Evolutionary conservation across 2,113 vertebrate species (phyloP).

Genomic region (Mustelus asterias): DNA sequence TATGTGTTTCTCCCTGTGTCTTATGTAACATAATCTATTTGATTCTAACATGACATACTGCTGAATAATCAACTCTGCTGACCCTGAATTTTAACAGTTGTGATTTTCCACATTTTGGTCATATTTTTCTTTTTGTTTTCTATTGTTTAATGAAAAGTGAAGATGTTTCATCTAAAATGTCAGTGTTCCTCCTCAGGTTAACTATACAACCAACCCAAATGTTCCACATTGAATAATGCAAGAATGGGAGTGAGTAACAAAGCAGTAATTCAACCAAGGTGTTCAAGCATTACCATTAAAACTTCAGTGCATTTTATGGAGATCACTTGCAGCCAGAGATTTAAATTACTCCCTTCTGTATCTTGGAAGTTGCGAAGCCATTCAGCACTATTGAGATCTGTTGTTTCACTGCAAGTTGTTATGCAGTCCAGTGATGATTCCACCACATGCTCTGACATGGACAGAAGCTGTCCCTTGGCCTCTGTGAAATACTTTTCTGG

Average conservation of each 20-base stretch:
- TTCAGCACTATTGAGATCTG: background rate
- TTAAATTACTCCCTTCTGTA: background rate
- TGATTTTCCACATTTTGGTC: background rate
- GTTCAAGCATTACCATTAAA: background rate
- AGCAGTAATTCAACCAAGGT: conserved; percentile 19
- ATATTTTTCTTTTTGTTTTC: background rate
- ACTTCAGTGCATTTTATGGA: conserved; percentile 25
- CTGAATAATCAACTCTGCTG: background rate
- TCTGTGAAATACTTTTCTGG: background rate
- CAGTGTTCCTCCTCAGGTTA: background rate
- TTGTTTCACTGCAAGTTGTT: background rate
- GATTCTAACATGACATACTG: no score
- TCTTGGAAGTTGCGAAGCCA: background rate
- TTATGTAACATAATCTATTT: background rate
- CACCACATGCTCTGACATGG: background rate
- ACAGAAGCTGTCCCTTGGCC: background rate
- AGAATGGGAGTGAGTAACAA: conserved; percentile 10
- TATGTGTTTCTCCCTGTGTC: background rate
- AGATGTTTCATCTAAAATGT: background rate
- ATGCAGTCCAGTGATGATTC: background rate
- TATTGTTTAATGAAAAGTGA: background rate
- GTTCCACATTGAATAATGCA: conserved; percentile 8
- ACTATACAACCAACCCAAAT: background rate
- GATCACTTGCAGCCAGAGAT: conserved; percentile 10
- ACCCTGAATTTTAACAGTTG: background rate